Evolutionary conservation across 2,888 invertebrate genomes (phyloP).

Genomic region (Kryphioiulus occultus): DNA sequence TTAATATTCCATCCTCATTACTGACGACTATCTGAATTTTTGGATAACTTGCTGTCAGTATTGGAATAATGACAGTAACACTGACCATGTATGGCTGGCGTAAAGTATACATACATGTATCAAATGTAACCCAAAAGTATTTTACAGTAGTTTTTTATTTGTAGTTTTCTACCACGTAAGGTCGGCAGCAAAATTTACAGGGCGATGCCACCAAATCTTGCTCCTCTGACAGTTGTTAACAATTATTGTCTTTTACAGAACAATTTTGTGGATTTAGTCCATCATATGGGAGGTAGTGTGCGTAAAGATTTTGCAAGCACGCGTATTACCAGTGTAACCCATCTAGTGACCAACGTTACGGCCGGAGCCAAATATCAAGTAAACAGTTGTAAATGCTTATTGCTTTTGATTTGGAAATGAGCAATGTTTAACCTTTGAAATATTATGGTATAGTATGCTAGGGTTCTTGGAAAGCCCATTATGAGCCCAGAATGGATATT

Average conservation of each 20-base stretch:
- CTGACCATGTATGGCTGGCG: too few species aligned
- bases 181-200: too few species aligned
- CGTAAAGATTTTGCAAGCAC: conserved; percentile 80
- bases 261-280: conserved; percentile 85
- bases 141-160: too few species aligned
- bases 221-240: not conserved
- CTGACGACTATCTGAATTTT: too few species aligned
- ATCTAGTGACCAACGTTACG: conserved; percentile 76
- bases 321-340: conserved; percentile 77
- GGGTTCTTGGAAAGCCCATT: conserved; percentile 86
- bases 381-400: conserved; percentile 2
- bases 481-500: conserved; percentile 88
- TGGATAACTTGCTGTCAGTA: too few species aligned
- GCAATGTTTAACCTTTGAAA: not conserved
- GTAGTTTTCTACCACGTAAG: too few species aligned
- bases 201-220: too few species aligned
- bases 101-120: too few species aligned
- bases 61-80: too few species aligned
- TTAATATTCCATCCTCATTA: too few species aligned
- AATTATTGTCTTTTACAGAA: conserved; percentile 68
- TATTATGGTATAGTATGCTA: conserved; percentile 73
- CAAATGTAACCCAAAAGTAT: too few species aligned
- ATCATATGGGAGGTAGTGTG: conserved; percentile 96
- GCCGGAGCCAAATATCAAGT: conserved; percentile 80
- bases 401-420: not conserved